Conservation (phyloP, 1,140 invertebrate species). For the Nixonia krombeini region DNA sequence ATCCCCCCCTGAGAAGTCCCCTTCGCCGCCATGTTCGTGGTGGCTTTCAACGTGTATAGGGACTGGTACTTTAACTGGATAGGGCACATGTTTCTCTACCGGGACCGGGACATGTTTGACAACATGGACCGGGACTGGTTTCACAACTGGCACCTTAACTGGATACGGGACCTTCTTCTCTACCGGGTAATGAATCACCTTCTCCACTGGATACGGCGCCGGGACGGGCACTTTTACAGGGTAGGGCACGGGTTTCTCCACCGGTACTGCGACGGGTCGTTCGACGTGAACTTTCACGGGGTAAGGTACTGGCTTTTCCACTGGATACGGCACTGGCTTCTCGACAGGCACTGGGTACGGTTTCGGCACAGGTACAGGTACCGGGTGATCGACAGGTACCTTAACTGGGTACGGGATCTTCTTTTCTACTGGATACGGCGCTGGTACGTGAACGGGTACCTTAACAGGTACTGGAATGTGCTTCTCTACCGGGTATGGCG, state of each 20-base stretch:
- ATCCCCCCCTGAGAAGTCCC: conserved; percentile 4
- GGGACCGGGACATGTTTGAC: conserved; percentile 71
- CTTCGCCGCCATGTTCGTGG: conserved; percentile 16
- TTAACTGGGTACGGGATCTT: conserved; percentile 54
- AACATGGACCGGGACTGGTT: conserved; percentile 50
- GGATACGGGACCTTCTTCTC: conserved; percentile 57
- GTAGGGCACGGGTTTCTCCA: conserved; percentile 57
- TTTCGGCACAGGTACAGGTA: conserved; percentile 40
- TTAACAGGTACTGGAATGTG: conserved; percentile 59
- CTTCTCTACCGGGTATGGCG: conserved; percentile 45
- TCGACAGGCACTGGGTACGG: conserved; percentile 66
- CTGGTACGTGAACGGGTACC: conserved; percentile 65
- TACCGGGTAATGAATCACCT: conserved; percentile 71
- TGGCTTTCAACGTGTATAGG: conserved; percentile 35
- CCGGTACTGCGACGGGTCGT: conserved; percentile 37
- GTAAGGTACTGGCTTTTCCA: conserved; percentile 75
- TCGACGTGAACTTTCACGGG: conserved; percentile 75
- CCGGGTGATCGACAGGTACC: conserved; percentile 25
- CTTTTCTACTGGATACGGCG: conserved; percentile 58
- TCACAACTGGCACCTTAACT: conserved; percentile 50
- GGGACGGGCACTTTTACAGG: conserved; percentile 56
- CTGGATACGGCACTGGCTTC: conserved; percentile 73
- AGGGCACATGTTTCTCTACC: conserved; percentile 80
- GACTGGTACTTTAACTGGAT: conserved; percentile 75
- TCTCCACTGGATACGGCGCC: conserved; percentile 54